A percentile compares a stretch with the other conserved stretches of the same genome.
Conservation (phyloP, 2,797 vertebrate species). For the Enteromius treurensis region DNA sequence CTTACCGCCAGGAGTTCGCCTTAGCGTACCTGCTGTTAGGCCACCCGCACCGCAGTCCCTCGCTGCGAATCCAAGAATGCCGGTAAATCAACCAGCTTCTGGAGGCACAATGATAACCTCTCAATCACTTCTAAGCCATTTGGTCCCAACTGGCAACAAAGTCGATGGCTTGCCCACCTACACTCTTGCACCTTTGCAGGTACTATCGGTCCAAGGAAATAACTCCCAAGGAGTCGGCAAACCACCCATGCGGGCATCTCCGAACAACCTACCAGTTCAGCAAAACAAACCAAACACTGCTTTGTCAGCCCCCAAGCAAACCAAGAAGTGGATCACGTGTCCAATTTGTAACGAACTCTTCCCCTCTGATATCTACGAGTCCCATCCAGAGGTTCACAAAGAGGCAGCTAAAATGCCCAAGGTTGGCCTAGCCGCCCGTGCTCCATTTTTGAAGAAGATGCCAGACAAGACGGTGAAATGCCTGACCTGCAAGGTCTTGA, state of each 20-base stretch:
- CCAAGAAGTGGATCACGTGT: conserved; percentile 97
- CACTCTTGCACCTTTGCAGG: conserved; percentile 89
- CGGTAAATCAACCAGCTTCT: conserved; percentile 78
- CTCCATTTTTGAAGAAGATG: conserved; percentile 90
- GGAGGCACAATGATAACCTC: conserved; percentile 86
- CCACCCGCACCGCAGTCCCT: conserved; percentile 75
- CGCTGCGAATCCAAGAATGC: conserved; percentile 75
- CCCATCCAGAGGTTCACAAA: conserved; percentile 91
- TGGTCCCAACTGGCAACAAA: conserved; percentile 93
- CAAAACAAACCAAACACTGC: conserved; percentile 71
- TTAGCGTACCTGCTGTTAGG: conserved; percentile 71
- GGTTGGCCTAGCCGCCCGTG: conserved; percentile 84
- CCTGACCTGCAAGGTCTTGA: conserved; percentile 85
- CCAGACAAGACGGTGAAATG: conserved; percentile 91
- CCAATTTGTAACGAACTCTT: conserved; percentile 96
- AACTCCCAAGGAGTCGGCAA: conserved; percentile 70
- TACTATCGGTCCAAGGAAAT: conserved; percentile 75
- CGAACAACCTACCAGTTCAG: conserved; percentile 74
- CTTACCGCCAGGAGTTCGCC: conserved; percentile 70
- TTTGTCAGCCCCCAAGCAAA: conserved; percentile 72
- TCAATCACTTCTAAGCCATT: conserved; percentile 88
- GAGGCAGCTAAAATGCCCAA: conserved; percentile 73
- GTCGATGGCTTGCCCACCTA: conserved; percentile 95
- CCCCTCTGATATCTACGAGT: conserved; percentile 91
- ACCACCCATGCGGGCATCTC: conserved; percentile 78